Conservation (phyloP, 2,888 invertebrate species). For the Rapana venosa region DNA sequence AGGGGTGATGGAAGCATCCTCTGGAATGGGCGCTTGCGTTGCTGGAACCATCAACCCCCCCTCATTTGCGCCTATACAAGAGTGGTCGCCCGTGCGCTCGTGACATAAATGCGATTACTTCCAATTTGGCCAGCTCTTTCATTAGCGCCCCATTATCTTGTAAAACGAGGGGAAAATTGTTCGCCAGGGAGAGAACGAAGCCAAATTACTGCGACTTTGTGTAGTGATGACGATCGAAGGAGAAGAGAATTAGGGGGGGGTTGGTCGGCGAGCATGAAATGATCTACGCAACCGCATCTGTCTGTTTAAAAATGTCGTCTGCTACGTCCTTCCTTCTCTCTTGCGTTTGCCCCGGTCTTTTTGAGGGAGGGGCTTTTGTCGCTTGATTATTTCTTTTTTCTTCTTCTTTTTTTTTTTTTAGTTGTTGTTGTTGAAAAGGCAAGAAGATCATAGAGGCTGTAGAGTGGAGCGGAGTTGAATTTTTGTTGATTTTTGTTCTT, state of each 20-base stretch:
- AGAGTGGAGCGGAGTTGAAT: background rate
- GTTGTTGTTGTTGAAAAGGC: background rate
- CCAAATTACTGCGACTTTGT: constrained; percentile 41
- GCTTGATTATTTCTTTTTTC: background rate
- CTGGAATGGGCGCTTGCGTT: constrained; percentile 13
- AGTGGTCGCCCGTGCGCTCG: constrained; percentile 21
- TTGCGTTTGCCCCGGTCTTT: background rate
- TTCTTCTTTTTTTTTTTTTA: background rate
- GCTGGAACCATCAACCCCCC: constrained; percentile 41
- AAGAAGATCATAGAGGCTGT: background rate
- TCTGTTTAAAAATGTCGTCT: constrained; percentile 33
- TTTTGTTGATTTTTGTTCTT: background rate
- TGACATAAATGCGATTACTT: constrained; percentile 45
- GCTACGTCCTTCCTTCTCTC: background rate
- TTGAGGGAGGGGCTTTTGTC: background rate
- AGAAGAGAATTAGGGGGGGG: constrained; percentile 17
- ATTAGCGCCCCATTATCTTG: constrained; percentile 42
- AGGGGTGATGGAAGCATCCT: background rate
- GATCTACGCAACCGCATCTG: constrained; percentile 42
- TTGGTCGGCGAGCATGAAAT: constrained; percentile 40
- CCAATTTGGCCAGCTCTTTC: constrained; percentile 44
- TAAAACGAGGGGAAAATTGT: constrained; percentile 46
- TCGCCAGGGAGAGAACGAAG: constrained; percentile 19
- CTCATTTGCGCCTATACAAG: constrained; percentile 44
- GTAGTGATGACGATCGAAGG: constrained; percentile 35